Base-by-base conservation (phyloP, 2,888 invertebrate species). In the Netelia virgata region DNA sequence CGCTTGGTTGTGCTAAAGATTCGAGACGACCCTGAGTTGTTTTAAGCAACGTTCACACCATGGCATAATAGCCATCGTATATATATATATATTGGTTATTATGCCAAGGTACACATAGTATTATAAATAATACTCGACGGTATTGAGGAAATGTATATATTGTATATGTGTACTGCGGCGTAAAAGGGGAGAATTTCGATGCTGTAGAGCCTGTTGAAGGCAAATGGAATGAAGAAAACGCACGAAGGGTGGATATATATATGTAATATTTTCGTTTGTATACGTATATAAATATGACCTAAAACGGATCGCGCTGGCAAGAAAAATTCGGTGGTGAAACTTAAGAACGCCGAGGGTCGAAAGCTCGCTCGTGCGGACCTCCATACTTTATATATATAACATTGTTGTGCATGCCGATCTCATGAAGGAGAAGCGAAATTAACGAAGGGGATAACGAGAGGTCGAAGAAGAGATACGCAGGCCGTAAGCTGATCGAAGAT, bases 401-500 rank as follows among this genome's bases (percentile, higher is more conserved):
- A 8, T 69, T 28, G 18, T 36, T 50, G 50, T 28, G 43, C 11
- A 61, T 28, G 77, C 23, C 23, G 69, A 77, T 77, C 69, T 61
- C 69, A 50, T 50, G 61, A 50, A 77, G 59, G 61, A 69, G 61
- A 50, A 69, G 36, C 69, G 61, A 69, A 77, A 50, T 59, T 70
- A 77, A 77, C 77, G 77, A 61, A 77, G 69, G 77, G 69, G 47
- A 50, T 61, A 59, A 61, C 68, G 77, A 68, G 69, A 53, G 36
- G 36, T 43, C 59, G 61, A 63, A 53, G 61, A 61, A 61, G 78
- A 36, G 23, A 59, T 47, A 50, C 50, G 9, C 28, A 16, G 73
- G 55, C 57, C 74, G 74, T 74, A 80, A 74, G 80, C 59, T 59
- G 80, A 80, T 80, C 66, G 68, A 43, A 63, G 64, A 63, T 66